phyloP scores from a whole-genome alignment of 2,888 invertebrate genomes.

The Arge pagana region DNA sequence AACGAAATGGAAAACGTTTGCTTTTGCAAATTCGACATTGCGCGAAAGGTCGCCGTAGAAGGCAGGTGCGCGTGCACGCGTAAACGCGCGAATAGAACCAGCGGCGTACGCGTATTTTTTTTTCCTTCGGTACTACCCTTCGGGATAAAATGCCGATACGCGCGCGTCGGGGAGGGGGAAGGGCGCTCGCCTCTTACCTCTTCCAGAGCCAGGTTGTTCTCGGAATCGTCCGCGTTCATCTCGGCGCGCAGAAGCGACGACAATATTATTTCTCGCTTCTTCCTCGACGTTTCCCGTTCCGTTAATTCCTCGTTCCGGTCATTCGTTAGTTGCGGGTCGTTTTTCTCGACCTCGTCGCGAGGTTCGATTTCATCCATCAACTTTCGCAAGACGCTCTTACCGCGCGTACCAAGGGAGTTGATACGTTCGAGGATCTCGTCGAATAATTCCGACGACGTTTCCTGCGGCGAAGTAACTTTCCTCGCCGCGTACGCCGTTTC shows the following conservation, averaged over 20 bases:
- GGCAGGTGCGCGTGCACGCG: no score
- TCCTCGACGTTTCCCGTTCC: constrained; percentile 46
- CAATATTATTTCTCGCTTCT: constrained; percentile 61
- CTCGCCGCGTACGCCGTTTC: not conserved
- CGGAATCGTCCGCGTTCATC: constrained; percentile 66
- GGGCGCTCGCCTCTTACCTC: no score
- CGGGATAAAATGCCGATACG: no score
- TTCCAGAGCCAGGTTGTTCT: constrained; percentile 67
- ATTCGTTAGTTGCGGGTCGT: constrained; percentile 33
- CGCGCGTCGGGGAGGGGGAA: no score
- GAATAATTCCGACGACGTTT: constrained; percentile 62
- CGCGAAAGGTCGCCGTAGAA: no score
- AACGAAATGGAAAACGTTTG: no score
- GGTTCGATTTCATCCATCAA: constrained; percentile 60
- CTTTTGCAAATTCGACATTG: no score
- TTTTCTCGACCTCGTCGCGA: constrained; percentile 31
- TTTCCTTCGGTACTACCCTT: no score
- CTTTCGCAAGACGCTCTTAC: constrained; percentile 62
- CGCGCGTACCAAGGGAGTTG: constrained; percentile 64
- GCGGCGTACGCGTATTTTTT: no score
- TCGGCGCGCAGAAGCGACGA: constrained; percentile 59
- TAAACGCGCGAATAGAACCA: no score
- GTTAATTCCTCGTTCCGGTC: constrained; percentile 51
- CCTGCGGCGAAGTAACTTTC: not conserved
- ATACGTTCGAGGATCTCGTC: constrained; percentile 65